phyloP scores from a whole-genome alignment of 2,888 invertebrate species.

The Tanypteryx hageni region DNA sequence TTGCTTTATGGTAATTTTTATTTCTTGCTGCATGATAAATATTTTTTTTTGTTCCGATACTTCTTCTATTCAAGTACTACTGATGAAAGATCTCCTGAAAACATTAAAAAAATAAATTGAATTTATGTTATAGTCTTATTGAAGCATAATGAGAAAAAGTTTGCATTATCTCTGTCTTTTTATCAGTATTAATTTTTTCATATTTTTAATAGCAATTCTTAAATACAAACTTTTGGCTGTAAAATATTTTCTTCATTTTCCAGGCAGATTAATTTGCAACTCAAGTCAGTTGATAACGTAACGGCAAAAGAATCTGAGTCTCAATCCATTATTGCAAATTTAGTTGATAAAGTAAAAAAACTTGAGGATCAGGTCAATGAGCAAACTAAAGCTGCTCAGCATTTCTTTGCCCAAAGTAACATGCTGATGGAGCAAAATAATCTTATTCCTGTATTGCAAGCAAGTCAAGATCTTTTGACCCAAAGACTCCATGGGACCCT shows the following conservation, averaged over 20 bases:
- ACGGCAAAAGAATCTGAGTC: constrained; percentile 30
- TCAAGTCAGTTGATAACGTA: constrained; percentile 26
- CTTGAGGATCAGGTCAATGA: constrained; percentile 27
- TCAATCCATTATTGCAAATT: background rate
- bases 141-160: background rate
- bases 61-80: background rate
- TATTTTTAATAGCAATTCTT: background rate
- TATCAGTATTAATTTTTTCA: too few relatives aligned
- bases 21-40: background rate
- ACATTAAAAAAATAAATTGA: background rate
- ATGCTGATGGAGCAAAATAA: constrained; percentile 11
- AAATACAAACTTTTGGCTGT: background rate
- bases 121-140: background rate
- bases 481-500: background rate
- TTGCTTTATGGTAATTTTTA: background rate
- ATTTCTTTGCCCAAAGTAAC: constrained; percentile 25
- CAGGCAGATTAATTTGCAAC: constrained; percentile 39
- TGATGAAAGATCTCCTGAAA: background rate
- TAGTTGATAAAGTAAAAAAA: constrained; percentile 48
- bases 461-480: background rate
- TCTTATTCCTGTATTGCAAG: constrained; percentile 30
- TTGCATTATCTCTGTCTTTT: background rate
- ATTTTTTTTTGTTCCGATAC: background rate
- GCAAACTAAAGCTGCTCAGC: constrained; percentile 27
- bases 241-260: background rate